A percentile compares a stretch with the other conserved stretches of the same genome.
Conservation (phyloP, 2,113 vertebrate species). For the Ophiodon elongatus region DNA sequence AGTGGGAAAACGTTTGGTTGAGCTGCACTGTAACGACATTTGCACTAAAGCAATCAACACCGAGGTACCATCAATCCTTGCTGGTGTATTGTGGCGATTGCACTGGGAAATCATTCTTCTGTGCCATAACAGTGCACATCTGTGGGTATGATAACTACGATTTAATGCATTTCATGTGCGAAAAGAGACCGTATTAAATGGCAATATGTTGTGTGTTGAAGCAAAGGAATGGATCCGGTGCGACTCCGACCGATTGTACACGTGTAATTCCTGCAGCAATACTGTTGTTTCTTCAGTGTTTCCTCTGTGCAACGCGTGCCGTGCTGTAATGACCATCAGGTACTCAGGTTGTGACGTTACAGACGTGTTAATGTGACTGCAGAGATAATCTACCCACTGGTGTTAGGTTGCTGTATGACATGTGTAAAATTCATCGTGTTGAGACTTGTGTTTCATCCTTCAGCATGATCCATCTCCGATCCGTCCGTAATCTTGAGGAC, state of each 20-base stretch:
- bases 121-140: constrained; percentile 32
- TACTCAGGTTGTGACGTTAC: constrained; percentile 46
- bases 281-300: constrained; percentile 16
- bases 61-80: constrained; percentile 5
- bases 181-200: constrained; percentile 31
- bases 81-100: constrained; percentile 30
- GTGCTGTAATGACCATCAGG: constrained; percentile 12
- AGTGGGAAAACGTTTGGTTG: neutral
- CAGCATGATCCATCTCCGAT: neutral
- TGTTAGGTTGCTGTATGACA: neutral
- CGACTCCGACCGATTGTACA: constrained; percentile 19
- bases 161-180: constrained; percentile 8
- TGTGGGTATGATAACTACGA: constrained; percentile 10
- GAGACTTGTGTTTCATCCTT: neutral
- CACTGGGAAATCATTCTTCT: constrained; percentile 40
- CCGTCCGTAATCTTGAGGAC: neutral
- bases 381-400: neutral
- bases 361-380: neutral
- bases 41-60: constrained; percentile 48
- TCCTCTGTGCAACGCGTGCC: constrained; percentile 37
- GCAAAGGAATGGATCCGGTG: neutral
- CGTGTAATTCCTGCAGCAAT: constrained; percentile 66
- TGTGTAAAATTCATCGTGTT: neutral
- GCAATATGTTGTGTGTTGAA: constrained; percentile 9
- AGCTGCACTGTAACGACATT: constrained; percentile 30